Evolutionary conservation across 2,113 vertebrate species (phyloP), one percentile per base, ranked within the genome.

Genomic region (Bufo bufo): DNA sequence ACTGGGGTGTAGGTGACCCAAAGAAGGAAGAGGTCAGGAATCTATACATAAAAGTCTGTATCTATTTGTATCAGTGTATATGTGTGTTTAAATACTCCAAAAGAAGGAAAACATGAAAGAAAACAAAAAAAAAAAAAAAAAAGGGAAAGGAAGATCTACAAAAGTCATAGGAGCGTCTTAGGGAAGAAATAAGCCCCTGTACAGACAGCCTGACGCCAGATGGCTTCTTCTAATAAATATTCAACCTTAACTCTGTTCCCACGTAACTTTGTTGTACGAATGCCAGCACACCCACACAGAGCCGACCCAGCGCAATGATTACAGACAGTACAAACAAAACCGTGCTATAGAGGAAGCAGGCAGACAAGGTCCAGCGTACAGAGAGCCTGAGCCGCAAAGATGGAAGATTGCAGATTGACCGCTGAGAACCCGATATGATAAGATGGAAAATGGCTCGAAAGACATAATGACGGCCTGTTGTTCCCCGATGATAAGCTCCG

Each of bases 211-310:
- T 97, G 98, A 99, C 98, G 98, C 98, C 98, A 99, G 98, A 99
- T 99, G 97, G 97, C 97, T 99, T 98, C 96, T 98, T 98, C 97
- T 99, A 99, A 99, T 98, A 99, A 99, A 99, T 99, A 97, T 99
- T 99, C 98, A 99, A 99, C 97, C 97, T 99, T 98, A 99, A 98
- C 97, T 98, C 97, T 94, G 97, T 99, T 99, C 97, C 97, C 98
- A 99, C 98, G 97, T 98, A 99, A 98, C 97, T 99, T 97, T 97
- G 96, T 94, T 97, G 97, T 98, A 94, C 95, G 93, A 94, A 96
- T 97, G 98, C 97, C 97, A 99, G 97, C 97, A 98, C 97, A 97
- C 97, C 97, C 97, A 98, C 98, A 97, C 97, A 95, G 96, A 97
- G 97, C 95, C 96, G 96, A 97, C 96, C 96, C 96, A 97, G 97